These are phyloP conservation scores for Lucilia cuprina DNA, from an alignment of 1,140 invertebrate species.

Conservation along the genomic window DNA sequence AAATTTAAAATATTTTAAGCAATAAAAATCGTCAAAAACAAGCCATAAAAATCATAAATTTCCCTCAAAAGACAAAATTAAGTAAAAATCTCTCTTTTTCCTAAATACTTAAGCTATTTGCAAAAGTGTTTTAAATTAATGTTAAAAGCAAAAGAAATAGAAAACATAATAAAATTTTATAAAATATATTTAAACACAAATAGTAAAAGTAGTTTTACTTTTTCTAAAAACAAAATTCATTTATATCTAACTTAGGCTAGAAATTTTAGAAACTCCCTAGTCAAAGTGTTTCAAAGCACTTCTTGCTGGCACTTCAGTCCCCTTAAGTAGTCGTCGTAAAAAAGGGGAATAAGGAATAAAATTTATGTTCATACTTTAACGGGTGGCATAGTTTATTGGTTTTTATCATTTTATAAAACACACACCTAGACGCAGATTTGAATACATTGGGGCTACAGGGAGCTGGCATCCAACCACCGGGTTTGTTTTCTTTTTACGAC, in stretches of 20 bases:
- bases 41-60: not conserved
- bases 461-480: too few species aligned
- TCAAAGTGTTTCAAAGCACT: not conserved
- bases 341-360: not conserved
- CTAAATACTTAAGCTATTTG: not conserved
- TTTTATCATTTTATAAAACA: not conserved
- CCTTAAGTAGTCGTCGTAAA: not conserved
- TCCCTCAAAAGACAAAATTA: not conserved
- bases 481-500: not conserved
- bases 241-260: too few species aligned
- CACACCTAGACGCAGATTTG: too few species aligned
- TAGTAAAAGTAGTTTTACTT: not conserved
- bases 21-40: not conserved
- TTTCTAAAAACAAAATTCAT: not conserved
- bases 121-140: not conserved
- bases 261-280: not conserved
- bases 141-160: not conserved
- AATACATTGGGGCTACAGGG: too few species aligned
- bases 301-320: not conserved
- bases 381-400: not conserved
- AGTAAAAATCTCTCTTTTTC: not conserved
- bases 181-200: not conserved
- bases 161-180: not conserved
- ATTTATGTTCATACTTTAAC: slow-evolving; percentile 3
- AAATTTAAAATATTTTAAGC: not conserved